These are phyloP conservation scores for Blastobasis adustella DNA, from an alignment of 2,888 invertebrate species.

Conservation along the genomic window DNA sequence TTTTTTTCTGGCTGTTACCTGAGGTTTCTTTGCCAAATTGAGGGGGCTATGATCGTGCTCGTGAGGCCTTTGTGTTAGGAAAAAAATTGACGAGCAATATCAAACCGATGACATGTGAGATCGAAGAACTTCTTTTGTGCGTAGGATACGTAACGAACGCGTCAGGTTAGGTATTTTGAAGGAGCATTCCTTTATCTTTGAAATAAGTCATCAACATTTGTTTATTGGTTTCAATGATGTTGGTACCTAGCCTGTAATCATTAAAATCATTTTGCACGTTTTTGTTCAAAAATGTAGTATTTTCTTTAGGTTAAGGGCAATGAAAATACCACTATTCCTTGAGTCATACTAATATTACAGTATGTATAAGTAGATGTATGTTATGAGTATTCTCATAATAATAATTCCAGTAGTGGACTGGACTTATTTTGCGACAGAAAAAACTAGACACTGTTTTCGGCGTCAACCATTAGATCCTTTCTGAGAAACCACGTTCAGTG, in stretches of 20 bases:
- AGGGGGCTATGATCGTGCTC: constrained; percentile 49
- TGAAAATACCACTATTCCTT: no score
- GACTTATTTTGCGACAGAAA: not conserved
- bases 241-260: no score
- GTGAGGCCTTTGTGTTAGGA: constrained; percentile 30
- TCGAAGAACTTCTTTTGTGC: constrained; percentile 26
- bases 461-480: constrained; percentile 30
- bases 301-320: no score
- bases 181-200: no score
- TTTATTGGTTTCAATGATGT: no score
- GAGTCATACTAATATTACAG: no score
- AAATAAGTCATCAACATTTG: no score
- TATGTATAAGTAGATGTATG: no score
- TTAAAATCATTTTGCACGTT: no score
- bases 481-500: constrained; percentile 38
- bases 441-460: constrained; percentile 30
- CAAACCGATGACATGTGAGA: constrained; percentile 56
- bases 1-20: constrained; percentile 55
- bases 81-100: constrained; percentile 48
- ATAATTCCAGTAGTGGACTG: no score
- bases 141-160: constrained; percentile 25
- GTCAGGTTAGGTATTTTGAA: not conserved
- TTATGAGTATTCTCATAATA: no score
- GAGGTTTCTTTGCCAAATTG: constrained; percentile 54
- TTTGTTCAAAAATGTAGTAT: no score